phyloP scores from a whole-genome alignment of 2,888 invertebrate species.

The Pristionchus arcanus region DNA sequence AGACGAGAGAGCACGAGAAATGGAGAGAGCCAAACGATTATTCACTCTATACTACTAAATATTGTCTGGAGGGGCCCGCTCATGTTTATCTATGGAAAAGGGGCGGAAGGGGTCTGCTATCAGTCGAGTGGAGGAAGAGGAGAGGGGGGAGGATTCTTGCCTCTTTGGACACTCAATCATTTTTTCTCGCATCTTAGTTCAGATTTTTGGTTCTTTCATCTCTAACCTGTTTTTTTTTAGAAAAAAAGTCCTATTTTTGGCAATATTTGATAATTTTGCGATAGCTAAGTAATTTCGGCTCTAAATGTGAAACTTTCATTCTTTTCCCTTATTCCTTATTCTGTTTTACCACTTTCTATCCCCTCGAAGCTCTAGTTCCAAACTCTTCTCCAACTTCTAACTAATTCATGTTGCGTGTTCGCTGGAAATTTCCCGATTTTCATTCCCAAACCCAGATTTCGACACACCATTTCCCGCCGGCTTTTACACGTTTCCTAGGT shows the following conservation, averaged over 20 bases:
- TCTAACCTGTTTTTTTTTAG: background rate
- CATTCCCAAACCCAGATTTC: background rate
- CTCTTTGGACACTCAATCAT: background rate
- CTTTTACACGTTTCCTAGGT: background rate
- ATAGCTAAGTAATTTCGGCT: too few relatives aligned
- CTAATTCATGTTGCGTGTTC: slow-evolving; percentile 8
- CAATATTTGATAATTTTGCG: too few relatives aligned
- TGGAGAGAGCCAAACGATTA: background rate
- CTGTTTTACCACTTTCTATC: too few relatives aligned
- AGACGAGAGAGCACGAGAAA: background rate
- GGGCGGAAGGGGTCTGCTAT: slow-evolving; percentile 23
- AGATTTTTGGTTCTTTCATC: background rate
- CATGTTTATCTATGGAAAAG: slow-evolving; percentile 21
- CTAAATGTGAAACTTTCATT: too few relatives aligned
- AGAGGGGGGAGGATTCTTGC: background rate
- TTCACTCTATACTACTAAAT: slow-evolving; percentile 6
- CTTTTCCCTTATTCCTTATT: too few relatives aligned
- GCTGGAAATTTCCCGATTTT: background rate
- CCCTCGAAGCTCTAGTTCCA: too few relatives aligned
- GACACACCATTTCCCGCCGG: background rate
- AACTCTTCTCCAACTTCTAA: background rate
- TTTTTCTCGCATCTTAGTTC: background rate
- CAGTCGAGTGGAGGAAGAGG: background rate
- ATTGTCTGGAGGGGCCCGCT: slow-evolving; percentile 25
- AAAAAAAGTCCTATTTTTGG: too few relatives aligned